Conservation (phyloP, 2,888 invertebrate genomes). For the Sinodicranocentrus sp. region DNA sequence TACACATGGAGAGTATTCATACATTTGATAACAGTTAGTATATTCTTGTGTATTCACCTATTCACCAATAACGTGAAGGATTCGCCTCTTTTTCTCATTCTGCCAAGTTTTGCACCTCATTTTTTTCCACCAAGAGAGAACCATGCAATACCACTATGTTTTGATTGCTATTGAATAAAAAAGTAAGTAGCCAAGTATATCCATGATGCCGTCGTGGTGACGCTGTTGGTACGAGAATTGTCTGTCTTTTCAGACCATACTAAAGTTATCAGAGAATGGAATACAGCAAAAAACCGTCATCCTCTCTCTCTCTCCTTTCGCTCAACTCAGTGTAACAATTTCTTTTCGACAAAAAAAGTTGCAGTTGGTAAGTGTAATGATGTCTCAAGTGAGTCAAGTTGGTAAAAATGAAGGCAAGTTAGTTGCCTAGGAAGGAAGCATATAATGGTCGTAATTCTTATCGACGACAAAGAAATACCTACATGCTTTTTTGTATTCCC, state of each 20-base stretch:
- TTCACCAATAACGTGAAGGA: neutral
- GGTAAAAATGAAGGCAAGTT: constrained; percentile 45
- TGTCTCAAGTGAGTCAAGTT: constrained; percentile 52
- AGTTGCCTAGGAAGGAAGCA: constrained; percentile 43
- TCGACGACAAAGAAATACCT: constrained; percentile 17
- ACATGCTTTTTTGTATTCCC: neutral
- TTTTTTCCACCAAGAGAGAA: no score
- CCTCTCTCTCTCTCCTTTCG: neutral
- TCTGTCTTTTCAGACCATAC: no score
- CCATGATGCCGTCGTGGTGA: no score
- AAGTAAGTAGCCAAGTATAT: no score
- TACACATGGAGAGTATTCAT: neutral
- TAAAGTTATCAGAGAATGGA: no score
- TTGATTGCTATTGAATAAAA: constrained; percentile 38
- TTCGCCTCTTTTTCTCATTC: no score
- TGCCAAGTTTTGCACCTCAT: constrained; percentile 39
- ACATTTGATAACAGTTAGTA: neutral
- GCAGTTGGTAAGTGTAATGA: constrained; percentile 48
- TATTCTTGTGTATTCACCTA: no score
- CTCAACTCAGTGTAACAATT: no score
- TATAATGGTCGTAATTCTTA: constrained; percentile 56
- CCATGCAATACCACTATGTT: constrained; percentile 1
- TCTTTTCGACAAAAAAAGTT: no score
- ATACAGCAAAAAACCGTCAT: no score
- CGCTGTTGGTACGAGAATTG: no score